phyloP scores from a whole-genome alignment of 2,888 invertebrate genomes.

The Argyresthia albistria region DNA sequence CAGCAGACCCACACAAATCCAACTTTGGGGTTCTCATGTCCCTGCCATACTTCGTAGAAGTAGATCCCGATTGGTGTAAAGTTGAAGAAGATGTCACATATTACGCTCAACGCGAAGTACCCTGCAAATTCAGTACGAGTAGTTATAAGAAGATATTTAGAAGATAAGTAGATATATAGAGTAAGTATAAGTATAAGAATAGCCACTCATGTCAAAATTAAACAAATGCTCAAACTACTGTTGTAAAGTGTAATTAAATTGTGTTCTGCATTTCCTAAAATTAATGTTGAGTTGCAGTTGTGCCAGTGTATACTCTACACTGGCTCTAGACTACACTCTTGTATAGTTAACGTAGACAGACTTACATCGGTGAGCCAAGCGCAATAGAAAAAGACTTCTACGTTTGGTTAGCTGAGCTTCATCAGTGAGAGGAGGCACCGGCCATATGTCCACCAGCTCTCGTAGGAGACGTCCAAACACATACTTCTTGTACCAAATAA shows the following conservation, averaged over 20 bases:
- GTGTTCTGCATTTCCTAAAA: no score
- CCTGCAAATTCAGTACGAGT: slow-evolving; percentile 25
- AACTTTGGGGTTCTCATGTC: slow-evolving; percentile 26
- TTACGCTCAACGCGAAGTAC: slow-evolving; percentile 43
- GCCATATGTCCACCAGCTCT: slow-evolving; percentile 55
- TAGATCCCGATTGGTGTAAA: slow-evolving; percentile 46
- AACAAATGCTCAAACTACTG: no score
- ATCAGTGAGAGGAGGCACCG: slow-evolving; percentile 39
- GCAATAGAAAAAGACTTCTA: slow-evolving; percentile 39
- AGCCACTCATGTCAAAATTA: no score
- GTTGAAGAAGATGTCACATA: slow-evolving; percentile 55
- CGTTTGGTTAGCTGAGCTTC: slow-evolving; percentile 38
- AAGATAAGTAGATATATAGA: no score
- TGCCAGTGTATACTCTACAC: no score
- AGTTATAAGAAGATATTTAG: no score
- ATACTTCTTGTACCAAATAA: slow-evolving; percentile 52
- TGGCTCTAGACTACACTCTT: no score
- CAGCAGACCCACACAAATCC: slow-evolving; percentile 58
- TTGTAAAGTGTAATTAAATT: no score
- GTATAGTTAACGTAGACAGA: no score
- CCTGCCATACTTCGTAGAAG: slow-evolving; percentile 25
- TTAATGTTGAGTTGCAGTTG: no score
- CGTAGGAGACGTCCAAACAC: slow-evolving; percentile 41
- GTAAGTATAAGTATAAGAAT: no score
- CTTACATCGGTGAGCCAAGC: slow-evolving; percentile 45